Evolutionary conservation across 2,113 vertebrate species (phyloP).

Genomic region (Engystomops pustulosus): DNA sequence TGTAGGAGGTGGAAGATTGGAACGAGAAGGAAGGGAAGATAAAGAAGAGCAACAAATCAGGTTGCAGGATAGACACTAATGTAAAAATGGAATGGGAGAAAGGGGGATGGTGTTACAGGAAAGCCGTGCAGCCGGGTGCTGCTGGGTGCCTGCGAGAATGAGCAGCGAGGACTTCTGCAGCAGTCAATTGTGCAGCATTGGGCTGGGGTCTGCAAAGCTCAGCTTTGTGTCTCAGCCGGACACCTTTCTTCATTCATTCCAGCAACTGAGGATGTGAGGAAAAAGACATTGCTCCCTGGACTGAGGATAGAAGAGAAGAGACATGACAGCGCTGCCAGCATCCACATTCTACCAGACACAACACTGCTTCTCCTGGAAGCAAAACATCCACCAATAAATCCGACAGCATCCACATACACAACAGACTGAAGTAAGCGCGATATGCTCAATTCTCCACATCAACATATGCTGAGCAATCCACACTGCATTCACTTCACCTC

Average conservation of each 20-base stretch:
- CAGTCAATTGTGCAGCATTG: slow-evolving; percentile 16
- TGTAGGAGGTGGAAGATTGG: slow-evolving; percentile 7
- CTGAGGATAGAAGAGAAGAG: slow-evolving; percentile 38
- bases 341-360: slow-evolving; percentile 34
- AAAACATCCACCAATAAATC: background rate
- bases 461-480: background rate
- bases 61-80: slow-evolving; percentile 35
- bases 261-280: slow-evolving; percentile 41
- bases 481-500: background rate
- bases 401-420: background rate
- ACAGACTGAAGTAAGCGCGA: background rate
- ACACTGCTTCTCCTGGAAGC: background rate
- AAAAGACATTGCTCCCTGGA: slow-evolving; percentile 23
- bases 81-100: slow-evolving; percentile 10
- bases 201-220: slow-evolving; percentile 19
- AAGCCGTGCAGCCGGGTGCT: slow-evolving; percentile 14
- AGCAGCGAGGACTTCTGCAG: slow-evolving; percentile 35
- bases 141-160: slow-evolving; percentile 25
- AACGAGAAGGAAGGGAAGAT: slow-evolving; percentile 6
- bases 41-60: slow-evolving; percentile 53
- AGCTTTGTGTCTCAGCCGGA: slow-evolving; percentile 46
- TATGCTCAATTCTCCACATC: slow-evolving; percentile 10
- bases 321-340: slow-evolving; percentile 33
- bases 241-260: slow-evolving; percentile 20
- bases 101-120: slow-evolving; percentile 22